These are phyloP conservation scores for Gonatopus flavifemur DNA, from an alignment of 1,140 invertebrate genomes.

Conservation along the genomic window DNA sequence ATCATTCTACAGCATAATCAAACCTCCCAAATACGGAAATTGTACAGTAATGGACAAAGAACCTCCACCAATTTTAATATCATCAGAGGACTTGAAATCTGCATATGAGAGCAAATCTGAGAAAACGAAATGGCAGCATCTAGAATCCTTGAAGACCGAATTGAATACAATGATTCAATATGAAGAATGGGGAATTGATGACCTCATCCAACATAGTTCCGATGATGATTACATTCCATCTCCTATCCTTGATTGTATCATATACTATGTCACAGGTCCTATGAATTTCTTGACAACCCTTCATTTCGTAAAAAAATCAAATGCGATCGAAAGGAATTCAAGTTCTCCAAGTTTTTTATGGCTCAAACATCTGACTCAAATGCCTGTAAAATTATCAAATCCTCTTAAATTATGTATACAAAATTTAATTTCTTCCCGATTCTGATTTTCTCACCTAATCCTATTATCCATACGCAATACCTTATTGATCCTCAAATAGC, in stretches of 20 bases:
- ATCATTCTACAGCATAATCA: constrained; percentile 20
- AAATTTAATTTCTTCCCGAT: background rate
- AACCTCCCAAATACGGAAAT: constrained; percentile 25
- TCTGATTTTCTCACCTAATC: background rate
- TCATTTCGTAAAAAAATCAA: background rate
- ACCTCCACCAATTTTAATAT: background rate
- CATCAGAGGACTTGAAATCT: constrained; percentile 12
- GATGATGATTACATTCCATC: constrained; percentile 17
- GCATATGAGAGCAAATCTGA: background rate
- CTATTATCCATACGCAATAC: too few species aligned
- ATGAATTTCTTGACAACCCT: background rate
- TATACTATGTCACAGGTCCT: constrained; percentile 29
- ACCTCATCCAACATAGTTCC: constrained; percentile 8
- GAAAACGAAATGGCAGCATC: background rate
- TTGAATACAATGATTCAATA: constrained; percentile 10
- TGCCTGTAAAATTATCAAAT: background rate
- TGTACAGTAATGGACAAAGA: constrained; percentile 14
- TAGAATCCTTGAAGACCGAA: constrained; percentile 11
- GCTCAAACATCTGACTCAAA: background rate
- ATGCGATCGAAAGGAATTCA: background rate
- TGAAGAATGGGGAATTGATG: constrained; percentile 20
- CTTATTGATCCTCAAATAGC: too few species aligned
- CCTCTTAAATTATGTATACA: background rate
- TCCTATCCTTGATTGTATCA: constrained; percentile 20
- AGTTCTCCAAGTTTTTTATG: background rate